Evolutionary conservation across 1,140 invertebrate species (phyloP).

Genomic region (Drosophila gunungcola): DNA sequence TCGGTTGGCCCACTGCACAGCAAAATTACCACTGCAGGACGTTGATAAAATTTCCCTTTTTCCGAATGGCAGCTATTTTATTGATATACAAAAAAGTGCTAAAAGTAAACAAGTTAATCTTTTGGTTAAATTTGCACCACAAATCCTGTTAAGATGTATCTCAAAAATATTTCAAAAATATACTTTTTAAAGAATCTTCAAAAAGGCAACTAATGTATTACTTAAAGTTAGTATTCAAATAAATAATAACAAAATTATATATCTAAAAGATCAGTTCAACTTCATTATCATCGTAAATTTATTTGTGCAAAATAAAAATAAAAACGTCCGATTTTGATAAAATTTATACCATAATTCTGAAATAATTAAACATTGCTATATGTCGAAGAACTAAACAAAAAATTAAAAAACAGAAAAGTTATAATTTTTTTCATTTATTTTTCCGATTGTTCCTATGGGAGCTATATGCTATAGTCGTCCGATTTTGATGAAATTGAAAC

Average conservation of each 20-base stretch:
- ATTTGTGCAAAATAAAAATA: no score
- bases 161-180: background rate
- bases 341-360: no score
- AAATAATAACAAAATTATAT: background rate
- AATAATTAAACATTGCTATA: no score
- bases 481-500: no score
- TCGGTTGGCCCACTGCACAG: slow-evolving; percentile 42
- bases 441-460: no score
- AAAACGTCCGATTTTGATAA: no score
- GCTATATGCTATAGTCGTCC: no score
- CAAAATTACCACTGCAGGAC: slow-evolving; percentile 58
- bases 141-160: background rate
- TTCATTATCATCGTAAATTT: background rate
- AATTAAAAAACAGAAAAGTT: no score
- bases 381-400: no score
- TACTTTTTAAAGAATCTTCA: background rate
- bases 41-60: slow-evolving; percentile 11
- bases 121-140: background rate
- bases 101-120: background rate
- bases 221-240: no score
- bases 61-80: slow-evolving; percentile 18
- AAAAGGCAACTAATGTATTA: slow-evolving; percentile 7
- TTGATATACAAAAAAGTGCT: slow-evolving; percentile 2
- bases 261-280: background rate
- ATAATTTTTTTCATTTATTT: no score